Evolutionary conservation across 64 coral and sea anemone species (phyloP), one percentile per base, ranked within the genome.

Genomic region (Montipora sp.): DNA sequence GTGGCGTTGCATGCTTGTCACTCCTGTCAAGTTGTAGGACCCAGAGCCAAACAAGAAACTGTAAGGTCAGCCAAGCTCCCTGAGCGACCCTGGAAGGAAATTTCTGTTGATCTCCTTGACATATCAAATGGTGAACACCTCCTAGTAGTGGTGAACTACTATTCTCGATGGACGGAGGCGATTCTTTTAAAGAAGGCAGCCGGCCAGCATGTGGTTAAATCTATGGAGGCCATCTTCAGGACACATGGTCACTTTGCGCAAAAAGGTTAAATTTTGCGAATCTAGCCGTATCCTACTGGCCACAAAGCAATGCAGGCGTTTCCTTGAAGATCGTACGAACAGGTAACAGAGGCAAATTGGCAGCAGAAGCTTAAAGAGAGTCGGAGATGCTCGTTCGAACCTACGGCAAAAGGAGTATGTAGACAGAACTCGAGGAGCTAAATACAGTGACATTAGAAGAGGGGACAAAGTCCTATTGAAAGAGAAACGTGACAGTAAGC

Each of bases 301-400:
- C 83, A 16, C 88, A 95, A 59, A 86, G 88, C 80, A 90, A 95
- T 14, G 74, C 77, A 63, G 92, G 65, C 47, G 93, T 95, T n/a
- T n/a, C n/a, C 44, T 68, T 95, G 19, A 94, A 94, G 51, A 81
- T 90, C 24, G 88, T 90, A 36, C 55, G 88, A 78, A 4, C 81
- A 53, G 4, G 90, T 60, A n/a, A 92, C 81, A 19, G 90, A 87
- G 48, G 24, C 71, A 65, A 21, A 93, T 59, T 87, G 83, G 83
- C 36, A 87, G 21, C 44, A 88, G 70, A 59, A 80, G 49, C 75
- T 93, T 19, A 74, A 49, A 55, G 51, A 55, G 51, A 55, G 51
- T 36, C 27, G 27, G 27, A 55, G 51, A 55, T 55, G 51, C 51
- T 55, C 51, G 51, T 55, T 81, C 72, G 46, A 92, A 92, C 27